Percentiles rank a stretch among this genome's conserved stretches.
These are phyloP conservation scores for Hydrochoerus hydrochaeris DNA, from an alignment of 2,113 vertebrate species.

Conservation along the genomic window DNA sequence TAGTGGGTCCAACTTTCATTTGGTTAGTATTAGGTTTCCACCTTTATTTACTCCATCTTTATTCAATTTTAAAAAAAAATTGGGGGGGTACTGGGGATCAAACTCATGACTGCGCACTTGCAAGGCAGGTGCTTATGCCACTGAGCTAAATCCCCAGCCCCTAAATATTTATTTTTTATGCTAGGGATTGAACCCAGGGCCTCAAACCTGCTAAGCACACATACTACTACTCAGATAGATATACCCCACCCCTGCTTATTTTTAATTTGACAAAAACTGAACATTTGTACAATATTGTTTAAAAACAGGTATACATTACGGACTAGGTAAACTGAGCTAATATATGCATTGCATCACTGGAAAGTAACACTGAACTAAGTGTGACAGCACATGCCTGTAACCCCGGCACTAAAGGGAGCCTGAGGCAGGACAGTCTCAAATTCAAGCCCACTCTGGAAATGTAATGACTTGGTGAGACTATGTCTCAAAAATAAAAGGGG, in stretches of 20 bases:
- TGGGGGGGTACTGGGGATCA: too few relatives aligned
- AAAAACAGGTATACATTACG: background rate
- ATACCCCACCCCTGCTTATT: background rate
- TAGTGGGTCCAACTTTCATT: background rate
- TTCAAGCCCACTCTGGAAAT: background rate
- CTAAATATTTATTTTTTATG: background rate
- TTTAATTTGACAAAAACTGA: background rate
- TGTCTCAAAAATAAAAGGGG: background rate
- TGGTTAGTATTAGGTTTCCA: background rate
- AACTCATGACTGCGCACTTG: too few relatives aligned
- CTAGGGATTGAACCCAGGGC: background rate
- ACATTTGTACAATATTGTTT: background rate
- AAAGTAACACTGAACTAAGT: background rate
- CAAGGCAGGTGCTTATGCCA: too few relatives aligned
- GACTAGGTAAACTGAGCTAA: background rate
- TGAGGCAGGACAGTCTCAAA: background rate
- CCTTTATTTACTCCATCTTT: background rate
- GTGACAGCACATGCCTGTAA: background rate
- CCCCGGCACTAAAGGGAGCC: background rate
- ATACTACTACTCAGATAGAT: background rate
- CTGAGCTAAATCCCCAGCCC: too few relatives aligned
- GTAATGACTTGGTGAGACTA: background rate
- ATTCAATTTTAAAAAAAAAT: too few relatives aligned
- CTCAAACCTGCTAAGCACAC: background rate
- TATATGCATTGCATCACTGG: background rate